These are phyloP conservation scores for Cerastoderma edule DNA, from an alignment of 2,888 invertebrate genomes.

Conservation along the genomic window DNA sequence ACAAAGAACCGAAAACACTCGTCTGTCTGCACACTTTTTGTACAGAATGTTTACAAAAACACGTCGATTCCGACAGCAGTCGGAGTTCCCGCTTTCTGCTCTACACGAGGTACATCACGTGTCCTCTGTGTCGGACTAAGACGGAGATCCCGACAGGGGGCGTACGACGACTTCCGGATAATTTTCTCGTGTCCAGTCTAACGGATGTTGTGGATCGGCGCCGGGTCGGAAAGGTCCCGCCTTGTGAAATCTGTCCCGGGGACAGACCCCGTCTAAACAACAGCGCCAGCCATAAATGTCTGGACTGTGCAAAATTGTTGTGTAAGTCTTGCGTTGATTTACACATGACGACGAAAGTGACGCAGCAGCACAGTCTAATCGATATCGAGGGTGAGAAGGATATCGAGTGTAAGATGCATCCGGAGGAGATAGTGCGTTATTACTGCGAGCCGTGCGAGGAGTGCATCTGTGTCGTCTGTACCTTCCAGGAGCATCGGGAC, in stretches of 20 bases:
- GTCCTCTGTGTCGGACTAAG: constrained; percentile 82
- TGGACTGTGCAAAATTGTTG: constrained; percentile 82
- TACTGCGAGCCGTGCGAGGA: constrained; percentile 83
- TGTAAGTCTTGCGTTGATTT: constrained; percentile 81
- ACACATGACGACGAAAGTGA: constrained; percentile 81
- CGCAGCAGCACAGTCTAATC: constrained; percentile 81
- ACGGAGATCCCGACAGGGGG: constrained; percentile 82
- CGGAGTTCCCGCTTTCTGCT: constrained; percentile 75
- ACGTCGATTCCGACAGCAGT: constrained; percentile 78
- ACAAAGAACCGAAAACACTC: constrained; percentile 82
- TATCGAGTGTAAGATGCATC: constrained; percentile 81
- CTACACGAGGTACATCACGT: constrained; percentile 79
- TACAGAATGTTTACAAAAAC: constrained; percentile 80
- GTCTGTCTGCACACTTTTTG: constrained; percentile 83
- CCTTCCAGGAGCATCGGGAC: constrained; percentile 82
- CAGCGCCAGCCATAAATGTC: constrained; percentile 80
- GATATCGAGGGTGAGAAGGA: constrained; percentile 83
- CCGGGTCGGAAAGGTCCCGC: constrained; percentile 68
- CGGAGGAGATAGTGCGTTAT: constrained; percentile 81
- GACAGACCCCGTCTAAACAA: constrained; percentile 62
- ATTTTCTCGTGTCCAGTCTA: constrained; percentile 82
- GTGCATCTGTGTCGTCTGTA: constrained; percentile 83
- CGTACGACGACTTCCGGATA: constrained; percentile 81
- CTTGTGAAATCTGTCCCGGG: constrained; percentile 79
- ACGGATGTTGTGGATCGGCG: constrained; percentile 77